These are phyloP conservation scores for Hemaris fuciformis DNA, from an alignment of 2,888 invertebrate species.

Conservation along the genomic window DNA sequence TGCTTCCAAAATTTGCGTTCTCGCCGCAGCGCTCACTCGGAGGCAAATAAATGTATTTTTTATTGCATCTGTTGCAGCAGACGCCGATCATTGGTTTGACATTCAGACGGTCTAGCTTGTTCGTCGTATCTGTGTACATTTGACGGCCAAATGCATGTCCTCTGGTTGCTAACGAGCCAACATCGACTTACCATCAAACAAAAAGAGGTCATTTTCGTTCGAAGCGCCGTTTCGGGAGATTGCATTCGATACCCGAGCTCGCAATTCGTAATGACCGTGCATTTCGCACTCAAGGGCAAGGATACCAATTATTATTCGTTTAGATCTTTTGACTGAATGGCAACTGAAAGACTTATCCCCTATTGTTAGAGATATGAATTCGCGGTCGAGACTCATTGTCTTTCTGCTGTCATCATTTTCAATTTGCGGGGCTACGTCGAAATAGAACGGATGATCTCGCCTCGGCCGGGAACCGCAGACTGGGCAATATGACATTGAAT, in stretches of 20 bases:
- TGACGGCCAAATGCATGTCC: conserved; percentile 44
- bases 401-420: conserved; percentile 39
- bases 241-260: conserved; percentile 59
- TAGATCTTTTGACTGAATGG: conserved; percentile 60
- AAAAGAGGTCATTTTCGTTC: conserved; percentile 33
- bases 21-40: conserved; percentile 69
- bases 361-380: conserved; percentile 47
- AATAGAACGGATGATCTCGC: conserved; percentile 38
- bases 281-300: conserved; percentile 74
- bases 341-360: conserved; percentile 47
- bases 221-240: conserved; percentile 33
- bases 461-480: conserved; percentile 54
- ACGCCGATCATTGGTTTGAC: conserved; percentile 80
- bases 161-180: conserved; percentile 29
- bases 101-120: conserved; percentile 78
- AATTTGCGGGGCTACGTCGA: conserved; percentile 35
- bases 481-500: conserved; percentile 34
- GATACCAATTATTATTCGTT: conserved; percentile 63
- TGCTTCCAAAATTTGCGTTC: conserved; percentile 45
- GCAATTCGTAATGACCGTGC: conserved; percentile 65
- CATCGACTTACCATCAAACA: conserved; percentile 30
- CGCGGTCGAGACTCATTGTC: conserved; percentile 56
- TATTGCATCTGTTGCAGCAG: conserved; percentile 70
- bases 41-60: conserved; percentile 78
- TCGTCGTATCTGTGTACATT: conserved; percentile 60